Conservation (phyloP, 2,797 vertebrate genomes). For the Gymnocypris eckloni region DNA sequence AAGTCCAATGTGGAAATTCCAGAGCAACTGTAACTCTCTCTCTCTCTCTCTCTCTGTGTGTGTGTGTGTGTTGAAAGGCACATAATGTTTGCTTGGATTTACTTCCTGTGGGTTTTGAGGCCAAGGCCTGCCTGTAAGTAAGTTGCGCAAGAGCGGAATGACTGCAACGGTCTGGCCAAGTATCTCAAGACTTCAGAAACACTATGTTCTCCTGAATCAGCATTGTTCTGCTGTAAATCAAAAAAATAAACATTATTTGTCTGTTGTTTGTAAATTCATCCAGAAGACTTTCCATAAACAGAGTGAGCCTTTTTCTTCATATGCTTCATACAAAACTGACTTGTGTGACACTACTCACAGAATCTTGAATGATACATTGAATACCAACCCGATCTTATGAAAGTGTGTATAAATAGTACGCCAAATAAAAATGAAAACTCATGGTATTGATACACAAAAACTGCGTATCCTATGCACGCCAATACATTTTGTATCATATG, state of each 20-base stretch:
- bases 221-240: background rate
- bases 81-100: constrained; percentile 40
- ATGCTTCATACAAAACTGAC: background rate
- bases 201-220: background rate
- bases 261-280: background rate
- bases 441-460: too few species aligned
- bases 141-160: constrained; percentile 54
- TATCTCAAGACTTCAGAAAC: constrained; percentile 4
- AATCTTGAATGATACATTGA: constrained; percentile 14
- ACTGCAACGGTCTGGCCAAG: constrained; percentile 11
- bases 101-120: constrained; percentile 25
- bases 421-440: too few species aligned
- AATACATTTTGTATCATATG: too few species aligned
- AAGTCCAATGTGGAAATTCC: constrained; percentile 53
- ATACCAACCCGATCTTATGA: background rate
- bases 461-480: too few species aligned
- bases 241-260: background rate
- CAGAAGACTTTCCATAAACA: background rate
- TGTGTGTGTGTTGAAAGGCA: constrained; percentile 7
- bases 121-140: constrained; percentile 35
- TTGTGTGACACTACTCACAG: background rate
- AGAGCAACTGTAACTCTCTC: background rate
- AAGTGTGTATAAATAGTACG: too few species aligned
- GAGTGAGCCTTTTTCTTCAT: background rate
- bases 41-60: background rate